A percentile compares a stretch with the other conserved stretches of the same genome.
Conservation (phyloP, 2,797 vertebrate genomes). For the Acropternis orthonyx region DNA sequence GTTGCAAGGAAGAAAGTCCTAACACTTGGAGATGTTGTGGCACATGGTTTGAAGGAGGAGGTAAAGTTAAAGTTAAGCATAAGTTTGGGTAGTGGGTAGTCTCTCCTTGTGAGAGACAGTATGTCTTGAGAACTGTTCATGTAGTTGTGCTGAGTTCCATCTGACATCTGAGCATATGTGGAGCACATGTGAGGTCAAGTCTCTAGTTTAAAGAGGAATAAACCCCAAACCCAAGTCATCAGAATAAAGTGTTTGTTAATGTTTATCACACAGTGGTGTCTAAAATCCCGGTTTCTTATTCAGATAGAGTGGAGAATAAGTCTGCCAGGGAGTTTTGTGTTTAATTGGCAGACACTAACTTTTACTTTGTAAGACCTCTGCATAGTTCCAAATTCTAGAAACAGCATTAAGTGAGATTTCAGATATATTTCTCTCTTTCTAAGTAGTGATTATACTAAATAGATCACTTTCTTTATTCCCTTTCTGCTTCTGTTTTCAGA, state of each 20-base stretch:
- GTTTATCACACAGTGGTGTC: background rate
- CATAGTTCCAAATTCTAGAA: constrained; percentile 29
- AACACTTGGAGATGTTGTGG: background rate
- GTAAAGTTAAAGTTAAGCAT: background rate
- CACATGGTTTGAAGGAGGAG: background rate
- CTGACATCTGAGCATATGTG: background rate
- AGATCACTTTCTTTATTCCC: constrained; percentile 16
- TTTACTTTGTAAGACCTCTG: background rate
- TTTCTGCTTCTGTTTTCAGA: constrained; percentile 74
- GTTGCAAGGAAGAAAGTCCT: background rate
- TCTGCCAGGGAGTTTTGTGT: background rate
- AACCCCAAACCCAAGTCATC: background rate
- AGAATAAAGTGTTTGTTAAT: background rate
- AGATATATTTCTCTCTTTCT: constrained; percentile 1
- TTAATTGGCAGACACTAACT: background rate
- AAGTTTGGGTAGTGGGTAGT: background rate
- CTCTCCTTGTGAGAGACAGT: background rate
- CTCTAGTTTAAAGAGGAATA: background rate
- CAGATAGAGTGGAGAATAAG: background rate
- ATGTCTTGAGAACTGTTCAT: background rate
- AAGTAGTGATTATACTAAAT: constrained; percentile 43
- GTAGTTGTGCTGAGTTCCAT: background rate
- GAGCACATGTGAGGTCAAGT: background rate
- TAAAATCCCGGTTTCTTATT: background rate
- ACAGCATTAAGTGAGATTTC: background rate